Evolutionary conservation across 2,113 vertebrate genomes (phyloP).

Genomic region (Excalfactoria chinensis): DNA sequence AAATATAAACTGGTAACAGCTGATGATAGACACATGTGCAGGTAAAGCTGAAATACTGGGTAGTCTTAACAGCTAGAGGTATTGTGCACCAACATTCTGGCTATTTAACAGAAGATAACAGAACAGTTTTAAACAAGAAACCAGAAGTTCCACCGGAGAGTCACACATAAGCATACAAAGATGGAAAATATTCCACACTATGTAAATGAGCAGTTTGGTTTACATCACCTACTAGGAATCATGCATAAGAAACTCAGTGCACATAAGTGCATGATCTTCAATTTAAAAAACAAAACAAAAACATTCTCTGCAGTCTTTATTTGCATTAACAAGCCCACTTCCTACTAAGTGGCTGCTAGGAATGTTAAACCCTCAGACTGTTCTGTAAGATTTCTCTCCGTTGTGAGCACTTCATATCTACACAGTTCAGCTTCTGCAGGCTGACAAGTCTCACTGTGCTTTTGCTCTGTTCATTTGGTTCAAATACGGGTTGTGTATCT

Average conservation of each 20-base stretch:
- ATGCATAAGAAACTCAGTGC: background rate
- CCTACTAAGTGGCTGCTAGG: background rate
- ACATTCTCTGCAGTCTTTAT: background rate
- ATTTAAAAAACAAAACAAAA: background rate
- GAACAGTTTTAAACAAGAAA: background rate
- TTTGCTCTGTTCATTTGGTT: background rate
- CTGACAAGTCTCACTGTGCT: background rate
- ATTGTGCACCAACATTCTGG: background rate
- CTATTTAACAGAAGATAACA: background rate
- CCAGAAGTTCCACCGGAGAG: background rate
- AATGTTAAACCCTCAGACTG: background rate
- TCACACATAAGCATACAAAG: background rate
- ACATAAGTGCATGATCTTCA: background rate
- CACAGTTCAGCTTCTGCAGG: background rate
- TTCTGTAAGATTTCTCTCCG: background rate
- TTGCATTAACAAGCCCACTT: background rate
- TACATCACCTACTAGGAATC: background rate
- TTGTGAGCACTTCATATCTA: background rate
- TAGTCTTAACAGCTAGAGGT: background rate
- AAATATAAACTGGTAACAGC: background rate
- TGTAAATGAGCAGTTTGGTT: background rate
- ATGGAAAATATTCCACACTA: background rate
- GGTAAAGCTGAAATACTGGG: conserved; percentile 8
- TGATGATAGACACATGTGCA: background rate
- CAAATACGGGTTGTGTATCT: background rate